These are phyloP conservation scores for Agrypnus murinus DNA, from an alignment of 2,888 invertebrate genomes.

Conservation along the genomic window DNA sequence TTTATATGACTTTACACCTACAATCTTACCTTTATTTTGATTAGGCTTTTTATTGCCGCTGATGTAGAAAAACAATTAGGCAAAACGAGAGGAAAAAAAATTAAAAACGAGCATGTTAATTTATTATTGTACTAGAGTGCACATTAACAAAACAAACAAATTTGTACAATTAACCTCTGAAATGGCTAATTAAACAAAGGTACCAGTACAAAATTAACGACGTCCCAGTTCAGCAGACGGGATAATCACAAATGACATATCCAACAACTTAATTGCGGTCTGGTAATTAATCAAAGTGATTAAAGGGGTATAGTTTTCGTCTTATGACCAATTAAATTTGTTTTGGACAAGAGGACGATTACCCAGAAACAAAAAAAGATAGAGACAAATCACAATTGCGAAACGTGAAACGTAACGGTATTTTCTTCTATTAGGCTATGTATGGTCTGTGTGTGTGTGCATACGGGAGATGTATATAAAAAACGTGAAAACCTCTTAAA, in stretches of 20 bases:
- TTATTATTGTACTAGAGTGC: neutral
- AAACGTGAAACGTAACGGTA: constrained; percentile 33
- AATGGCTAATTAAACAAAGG: constrained; percentile 41
- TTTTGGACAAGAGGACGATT: neutral
- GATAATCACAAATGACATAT: constrained; percentile 39
- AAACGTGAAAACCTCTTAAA: constrained; percentile 7
- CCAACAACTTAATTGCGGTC: constrained; percentile 31
- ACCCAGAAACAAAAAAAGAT: too few relatives aligned
- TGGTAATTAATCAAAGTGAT: constrained; percentile 34
- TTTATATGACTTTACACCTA: too few relatives aligned
- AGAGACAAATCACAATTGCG: constrained; percentile 16
- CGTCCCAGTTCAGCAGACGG: constrained; percentile 39
- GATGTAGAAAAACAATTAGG: too few relatives aligned
- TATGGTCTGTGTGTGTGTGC: too few relatives aligned
- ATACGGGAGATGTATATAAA: constrained; percentile 25
- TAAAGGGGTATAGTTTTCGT: constrained; percentile 1
- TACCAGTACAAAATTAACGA: constrained; percentile 35
- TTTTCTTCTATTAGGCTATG: too few relatives aligned
- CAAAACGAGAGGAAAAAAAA: too few relatives aligned
- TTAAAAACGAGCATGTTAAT: too few relatives aligned
- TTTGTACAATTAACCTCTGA: constrained; percentile 40
- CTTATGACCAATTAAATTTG: constrained; percentile 18
- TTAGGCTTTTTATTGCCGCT: too few relatives aligned
- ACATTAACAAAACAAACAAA: constrained; percentile 45
- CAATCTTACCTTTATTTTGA: too few relatives aligned